Evolutionary conservation across 2,113 vertebrate genomes (phyloP).

Genomic region (Trachemys scripta): DNA sequence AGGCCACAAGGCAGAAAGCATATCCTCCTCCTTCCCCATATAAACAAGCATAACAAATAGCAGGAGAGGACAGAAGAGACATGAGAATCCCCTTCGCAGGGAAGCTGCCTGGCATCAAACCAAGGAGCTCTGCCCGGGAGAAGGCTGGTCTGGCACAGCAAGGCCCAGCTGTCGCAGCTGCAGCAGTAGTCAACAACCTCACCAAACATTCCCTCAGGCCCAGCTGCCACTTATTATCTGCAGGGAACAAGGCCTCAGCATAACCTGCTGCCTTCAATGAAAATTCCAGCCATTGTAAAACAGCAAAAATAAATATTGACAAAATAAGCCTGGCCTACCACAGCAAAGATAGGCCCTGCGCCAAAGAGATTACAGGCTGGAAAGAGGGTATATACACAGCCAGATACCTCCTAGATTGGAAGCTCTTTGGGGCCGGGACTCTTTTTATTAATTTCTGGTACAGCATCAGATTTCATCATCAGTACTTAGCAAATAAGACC

Average conservation of each 20-base stretch:
- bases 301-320: neutral
- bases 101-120: neutral
- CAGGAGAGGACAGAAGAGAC: neutral
- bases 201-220: neutral
- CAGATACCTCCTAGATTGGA: neutral
- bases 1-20: fast-evolving
- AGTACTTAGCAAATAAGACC: neutral
- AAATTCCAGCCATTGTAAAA: neutral
- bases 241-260: neutral
- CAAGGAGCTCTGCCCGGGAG: neutral
- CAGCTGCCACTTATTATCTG: neutral
- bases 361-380: neutral
- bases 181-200: neutral
- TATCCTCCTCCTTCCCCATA: neutral
- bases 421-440: neutral
- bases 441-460: neutral
- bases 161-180: neutral
- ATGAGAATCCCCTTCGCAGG: neutral
- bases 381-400: neutral
- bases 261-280: neutral
- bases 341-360: neutral
- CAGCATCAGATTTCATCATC: neutral
- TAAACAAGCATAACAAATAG: fast-evolving
- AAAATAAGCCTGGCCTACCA: neutral
- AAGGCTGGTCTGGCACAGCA: fast-evolving